phyloP scores from a whole-genome alignment of 2,113 vertebrate species.

The Pitta sordida region DNA sequence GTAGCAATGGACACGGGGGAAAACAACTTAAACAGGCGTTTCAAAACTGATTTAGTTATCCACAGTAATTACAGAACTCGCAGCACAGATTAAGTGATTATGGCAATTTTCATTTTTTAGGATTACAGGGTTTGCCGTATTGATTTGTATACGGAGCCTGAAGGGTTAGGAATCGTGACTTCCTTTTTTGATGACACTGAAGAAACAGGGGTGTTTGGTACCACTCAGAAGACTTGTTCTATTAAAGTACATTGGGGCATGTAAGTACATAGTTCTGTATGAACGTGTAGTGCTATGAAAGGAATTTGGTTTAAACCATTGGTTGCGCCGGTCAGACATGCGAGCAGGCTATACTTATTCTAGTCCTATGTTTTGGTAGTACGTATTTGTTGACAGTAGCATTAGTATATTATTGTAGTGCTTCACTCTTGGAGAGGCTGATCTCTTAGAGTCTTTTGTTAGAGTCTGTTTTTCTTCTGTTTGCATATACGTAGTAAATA shows the following conservation, averaged over 20 bases:
- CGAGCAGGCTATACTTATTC: not conserved
- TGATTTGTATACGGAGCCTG: slow-evolving; percentile 88
- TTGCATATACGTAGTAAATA: not conserved
- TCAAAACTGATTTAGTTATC: slow-evolving; percentile 13
- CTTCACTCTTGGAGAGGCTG: not conserved
- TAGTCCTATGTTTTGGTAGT: not conserved
- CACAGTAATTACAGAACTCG: not conserved
- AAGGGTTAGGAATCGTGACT: slow-evolving; percentile 82
- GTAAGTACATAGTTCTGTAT: slow-evolving; percentile 77
- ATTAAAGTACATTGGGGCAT: slow-evolving; percentile 91
- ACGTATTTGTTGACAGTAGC: not conserved
- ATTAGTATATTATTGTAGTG: not conserved
- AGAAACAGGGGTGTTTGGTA: slow-evolving; percentile 82
- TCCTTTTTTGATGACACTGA: slow-evolving; percentile 85
- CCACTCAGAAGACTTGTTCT: slow-evolving; percentile 86
- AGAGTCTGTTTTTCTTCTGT: not conserved
- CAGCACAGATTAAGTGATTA: not conserved
- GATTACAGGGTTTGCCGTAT: slow-evolving; percentile 88
- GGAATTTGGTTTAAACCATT: slow-evolving; percentile 9
- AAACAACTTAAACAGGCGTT: not conserved
- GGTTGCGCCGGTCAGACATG: not conserved
- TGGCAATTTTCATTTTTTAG: slow-evolving; percentile 68
- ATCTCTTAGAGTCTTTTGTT: not conserved
- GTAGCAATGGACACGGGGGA: slow-evolving; percentile 4
- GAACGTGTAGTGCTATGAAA: not conserved